These are phyloP conservation scores for Chaunax sp. DNA, from an alignment of 2,797 vertebrate genomes.

Conservation along the genomic window DNA sequence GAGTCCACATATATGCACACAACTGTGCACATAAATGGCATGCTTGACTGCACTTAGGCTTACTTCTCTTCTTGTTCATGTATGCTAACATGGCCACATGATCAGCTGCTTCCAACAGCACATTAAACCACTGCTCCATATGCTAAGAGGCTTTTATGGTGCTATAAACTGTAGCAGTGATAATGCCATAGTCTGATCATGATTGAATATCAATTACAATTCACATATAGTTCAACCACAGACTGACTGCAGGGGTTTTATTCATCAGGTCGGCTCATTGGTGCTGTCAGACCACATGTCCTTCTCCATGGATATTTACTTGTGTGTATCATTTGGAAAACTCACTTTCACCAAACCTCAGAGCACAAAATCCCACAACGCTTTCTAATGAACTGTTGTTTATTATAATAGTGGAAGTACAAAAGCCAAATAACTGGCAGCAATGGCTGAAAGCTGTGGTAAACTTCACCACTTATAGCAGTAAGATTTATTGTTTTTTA, in stretches of 20 bases:
- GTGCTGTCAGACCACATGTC: conserved; percentile 18
- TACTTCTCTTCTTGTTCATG: conserved; percentile 38
- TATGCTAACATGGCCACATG: conserved; percentile 20
- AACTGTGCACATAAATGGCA: conserved; percentile 56
- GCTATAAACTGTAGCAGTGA: conserved; percentile 8
- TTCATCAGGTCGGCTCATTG: conserved; percentile 6
- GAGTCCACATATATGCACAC: conserved; percentile 34
- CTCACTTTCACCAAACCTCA: neutral
- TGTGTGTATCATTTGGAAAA: neutral
- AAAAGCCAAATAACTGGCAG: too few relatives aligned
- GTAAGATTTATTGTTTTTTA: too few relatives aligned
- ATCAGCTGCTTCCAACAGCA: conserved; percentile 37
- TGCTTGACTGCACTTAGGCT: conserved; percentile 55
- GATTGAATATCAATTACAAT: conserved; percentile 2
- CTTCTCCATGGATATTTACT: neutral
- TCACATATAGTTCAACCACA: too few relatives aligned
- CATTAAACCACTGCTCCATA: conserved; percentile 34
- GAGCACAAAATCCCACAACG: too few relatives aligned
- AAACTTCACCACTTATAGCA: too few relatives aligned
- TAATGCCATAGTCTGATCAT: conserved; percentile 9
- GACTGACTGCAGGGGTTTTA: neutral
- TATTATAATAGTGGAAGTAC: neutral
- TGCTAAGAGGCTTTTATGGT: conserved; percentile 14
- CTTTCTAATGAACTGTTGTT: too few relatives aligned
- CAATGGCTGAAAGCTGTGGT: too few relatives aligned